Evolutionary conservation across 2,113 vertebrate genomes (phyloP).

Genomic region (Campylorhamphus procurvoides): DNA sequence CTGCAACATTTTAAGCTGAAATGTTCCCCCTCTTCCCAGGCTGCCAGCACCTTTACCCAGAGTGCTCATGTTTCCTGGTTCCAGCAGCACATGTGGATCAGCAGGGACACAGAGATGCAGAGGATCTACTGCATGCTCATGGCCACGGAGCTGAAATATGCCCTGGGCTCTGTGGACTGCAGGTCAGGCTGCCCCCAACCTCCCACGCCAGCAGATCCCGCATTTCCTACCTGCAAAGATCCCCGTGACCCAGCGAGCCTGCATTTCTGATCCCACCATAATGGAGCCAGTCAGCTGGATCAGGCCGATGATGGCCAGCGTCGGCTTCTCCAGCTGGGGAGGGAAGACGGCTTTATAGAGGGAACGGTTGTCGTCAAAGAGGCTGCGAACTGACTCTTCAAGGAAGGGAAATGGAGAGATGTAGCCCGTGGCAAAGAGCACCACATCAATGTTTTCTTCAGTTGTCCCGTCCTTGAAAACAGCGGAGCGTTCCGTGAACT

Average conservation of each 20-base stretch:
- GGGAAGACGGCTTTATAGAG: slow-evolving; percentile 86
- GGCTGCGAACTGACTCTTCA: slow-evolving; percentile 54
- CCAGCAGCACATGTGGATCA: fast-evolving
- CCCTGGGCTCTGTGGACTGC: background rate
- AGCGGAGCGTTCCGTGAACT: slow-evolving; percentile 74
- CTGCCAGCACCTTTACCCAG: background rate
- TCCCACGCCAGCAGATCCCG: background rate
- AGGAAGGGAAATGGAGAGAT: slow-evolving; percentile 77
- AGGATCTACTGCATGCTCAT: background rate
- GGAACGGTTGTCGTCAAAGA: slow-evolving; percentile 51
- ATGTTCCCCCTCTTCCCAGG: background rate
- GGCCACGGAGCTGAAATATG: fast-evolving
- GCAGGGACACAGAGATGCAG: background rate
- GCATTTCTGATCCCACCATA: slow-evolving; percentile 84
- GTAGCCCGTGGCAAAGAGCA: slow-evolving; percentile 88
- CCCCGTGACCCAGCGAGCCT: slow-evolving; percentile 87
- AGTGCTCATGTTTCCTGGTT: background rate
- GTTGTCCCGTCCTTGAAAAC: slow-evolving; percentile 81
- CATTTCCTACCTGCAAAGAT: slow-evolving; percentile 82
- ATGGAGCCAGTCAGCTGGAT: slow-evolving; percentile 78
- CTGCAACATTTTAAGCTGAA: background rate
- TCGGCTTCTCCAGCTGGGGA: slow-evolving; percentile 77
- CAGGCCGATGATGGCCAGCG: slow-evolving; percentile 84
- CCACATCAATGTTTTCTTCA: slow-evolving; percentile 77
- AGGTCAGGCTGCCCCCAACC: background rate